A percentile compares a stretch with the other conserved stretches of the same genome.
Evolutionary conservation across 2,113 vertebrate genomes (phyloP).

Genomic region (Nothocercus nigrocapillus): DNA sequence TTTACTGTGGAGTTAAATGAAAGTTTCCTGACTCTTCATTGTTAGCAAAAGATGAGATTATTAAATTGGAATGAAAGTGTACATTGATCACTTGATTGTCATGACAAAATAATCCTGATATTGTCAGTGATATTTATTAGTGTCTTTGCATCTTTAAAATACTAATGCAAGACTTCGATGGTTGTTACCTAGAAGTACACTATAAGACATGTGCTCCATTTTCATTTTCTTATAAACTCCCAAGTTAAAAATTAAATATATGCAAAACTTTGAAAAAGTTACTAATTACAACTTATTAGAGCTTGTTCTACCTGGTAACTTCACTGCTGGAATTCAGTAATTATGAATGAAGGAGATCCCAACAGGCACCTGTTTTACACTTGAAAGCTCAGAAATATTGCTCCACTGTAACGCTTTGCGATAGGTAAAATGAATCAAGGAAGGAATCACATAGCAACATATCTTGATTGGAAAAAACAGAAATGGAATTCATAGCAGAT

Average conservation of each 20-base stretch:
- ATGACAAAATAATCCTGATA: neutral
- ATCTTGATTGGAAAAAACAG: neutral
- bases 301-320: conserved; percentile 11
- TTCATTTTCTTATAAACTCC: neutral
- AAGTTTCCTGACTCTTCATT: neutral
- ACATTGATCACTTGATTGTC: neutral
- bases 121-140: conserved; percentile 9
- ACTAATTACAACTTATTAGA: conserved; percentile 43
- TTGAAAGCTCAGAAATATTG: conserved; percentile 39
- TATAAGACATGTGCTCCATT: neutral
- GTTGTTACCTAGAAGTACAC: neutral
- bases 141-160: neutral
- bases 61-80: neutral
- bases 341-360: conserved; percentile 3
- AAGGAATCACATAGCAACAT: neutral
- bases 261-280: conserved; percentile 31
- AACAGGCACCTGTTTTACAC: conserved; percentile 45
- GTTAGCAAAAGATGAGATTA: neutral
- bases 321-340: conserved; percentile 31
- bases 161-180: neutral
- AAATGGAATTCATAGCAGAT: neutral
- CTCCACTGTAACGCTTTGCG: neutral
- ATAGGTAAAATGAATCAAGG: neutral
- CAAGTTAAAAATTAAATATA: conserved; percentile 7
- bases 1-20: neutral